phyloP scores from a whole-genome alignment of 2,113 vertebrate species.

The Stegostoma tigrinum region DNA sequence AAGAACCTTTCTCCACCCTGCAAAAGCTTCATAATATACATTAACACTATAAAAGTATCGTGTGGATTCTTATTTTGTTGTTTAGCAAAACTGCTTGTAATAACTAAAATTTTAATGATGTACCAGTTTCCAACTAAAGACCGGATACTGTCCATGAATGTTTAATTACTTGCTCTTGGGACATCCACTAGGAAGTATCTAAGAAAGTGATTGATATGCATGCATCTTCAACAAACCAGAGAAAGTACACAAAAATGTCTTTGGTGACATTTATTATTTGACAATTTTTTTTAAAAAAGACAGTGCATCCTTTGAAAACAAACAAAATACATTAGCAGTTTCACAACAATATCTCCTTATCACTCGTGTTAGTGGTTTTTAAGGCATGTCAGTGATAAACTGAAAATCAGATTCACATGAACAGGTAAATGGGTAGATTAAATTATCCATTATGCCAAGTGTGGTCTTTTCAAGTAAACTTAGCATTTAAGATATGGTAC shows the following conservation, averaged over 20 bases:
- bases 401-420: conserved; percentile 19
- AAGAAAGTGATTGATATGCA: conserved; percentile 21
- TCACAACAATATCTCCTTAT: background rate
- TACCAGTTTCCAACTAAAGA: background rate
- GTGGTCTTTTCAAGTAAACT: conserved; percentile 21
- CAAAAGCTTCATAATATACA: too few relatives aligned
- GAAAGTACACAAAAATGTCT: background rate
- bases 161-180: background rate
- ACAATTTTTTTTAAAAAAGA: background rate
- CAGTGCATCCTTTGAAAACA: conserved; percentile 15
- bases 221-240: background rate
- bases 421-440: background rate
- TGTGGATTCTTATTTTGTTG: background rate
- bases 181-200: background rate
- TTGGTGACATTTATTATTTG: conserved; percentile 30
- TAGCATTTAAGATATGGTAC: background rate
- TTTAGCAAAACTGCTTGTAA: background rate
- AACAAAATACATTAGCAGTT: background rate
- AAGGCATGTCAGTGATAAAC: conserved; percentile 22
- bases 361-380: conserved; percentile 11
- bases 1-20: too few relatives aligned
- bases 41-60: background rate
- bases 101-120: background rate
- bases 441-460: conserved; percentile 1
- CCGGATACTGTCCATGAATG: background rate